Evolutionary conservation across 2,797 vertebrate species (phyloP).

Genomic region (Trichosurus vulpecula): DNA sequence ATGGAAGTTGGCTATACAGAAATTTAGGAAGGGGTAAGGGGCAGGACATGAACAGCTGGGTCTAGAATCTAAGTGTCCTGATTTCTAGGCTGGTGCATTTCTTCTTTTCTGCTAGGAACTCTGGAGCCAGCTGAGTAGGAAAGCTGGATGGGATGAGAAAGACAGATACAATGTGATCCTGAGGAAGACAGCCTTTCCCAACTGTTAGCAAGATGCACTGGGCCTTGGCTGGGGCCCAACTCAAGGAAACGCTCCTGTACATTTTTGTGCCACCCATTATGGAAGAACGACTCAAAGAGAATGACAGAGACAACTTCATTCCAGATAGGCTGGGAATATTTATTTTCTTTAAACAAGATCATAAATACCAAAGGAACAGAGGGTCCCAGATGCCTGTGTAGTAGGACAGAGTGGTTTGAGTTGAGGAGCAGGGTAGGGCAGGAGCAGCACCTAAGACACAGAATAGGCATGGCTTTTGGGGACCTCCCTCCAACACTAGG

Average conservation of each 20-base stretch:
- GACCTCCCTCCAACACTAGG: constrained; percentile 53
- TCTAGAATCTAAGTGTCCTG: background rate
- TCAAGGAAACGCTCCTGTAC: constrained; percentile 10
- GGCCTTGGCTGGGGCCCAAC: background rate
- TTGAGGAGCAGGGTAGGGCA: constrained; percentile 49
- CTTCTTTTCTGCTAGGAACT: background rate
- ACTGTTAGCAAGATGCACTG: background rate
- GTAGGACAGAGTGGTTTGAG: constrained; percentile 69
- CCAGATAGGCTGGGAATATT: constrained; percentile 79
- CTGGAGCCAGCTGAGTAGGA: background rate
- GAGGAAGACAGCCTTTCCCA: background rate
- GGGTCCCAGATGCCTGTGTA: constrained; percentile 67
- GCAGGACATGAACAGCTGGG: background rate
- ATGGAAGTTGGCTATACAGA: background rate
- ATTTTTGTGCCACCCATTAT: background rate
- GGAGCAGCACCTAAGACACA: constrained; percentile 70
- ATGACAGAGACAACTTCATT: constrained; percentile 56
- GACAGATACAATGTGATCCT: background rate
- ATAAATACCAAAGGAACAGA: constrained; percentile 79
- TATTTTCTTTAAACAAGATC: constrained; percentile 82
- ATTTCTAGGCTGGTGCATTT: background rate
- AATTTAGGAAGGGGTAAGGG: background rate
- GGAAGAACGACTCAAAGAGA: background rate
- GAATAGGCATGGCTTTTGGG: constrained; percentile 63
- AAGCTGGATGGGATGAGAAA: background rate